A percentile compares a stretch with the other conserved stretches of the same genome.
phyloP scores from a whole-genome alignment of 1,140 invertebrate species.

The Orchesella cincta region DNA sequence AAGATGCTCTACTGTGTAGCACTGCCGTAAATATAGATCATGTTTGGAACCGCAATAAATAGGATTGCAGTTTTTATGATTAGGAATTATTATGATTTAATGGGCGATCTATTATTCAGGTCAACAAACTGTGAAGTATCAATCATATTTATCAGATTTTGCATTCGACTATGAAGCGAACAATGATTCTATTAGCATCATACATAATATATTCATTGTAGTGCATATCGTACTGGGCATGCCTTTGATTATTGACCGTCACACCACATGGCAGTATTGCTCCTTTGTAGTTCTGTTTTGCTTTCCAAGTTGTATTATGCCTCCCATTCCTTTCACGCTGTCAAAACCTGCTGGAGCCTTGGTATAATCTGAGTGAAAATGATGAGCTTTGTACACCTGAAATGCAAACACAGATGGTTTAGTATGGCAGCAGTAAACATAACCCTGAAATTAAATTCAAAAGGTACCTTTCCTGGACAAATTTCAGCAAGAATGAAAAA shows the following conservation, averaged over 20 bases:
- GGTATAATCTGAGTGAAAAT: background rate
- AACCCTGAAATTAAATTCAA: too few species aligned
- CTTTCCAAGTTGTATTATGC: background rate
- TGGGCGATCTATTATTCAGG: too few species aligned
- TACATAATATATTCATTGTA: slow-evolving; percentile 20
- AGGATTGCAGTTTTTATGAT: too few species aligned
- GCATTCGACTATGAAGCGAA: slow-evolving; percentile 9
- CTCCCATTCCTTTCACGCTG: background rate
- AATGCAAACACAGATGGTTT: background rate
- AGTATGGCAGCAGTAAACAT: background rate
- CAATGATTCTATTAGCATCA: background rate
- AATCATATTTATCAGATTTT: background rate
- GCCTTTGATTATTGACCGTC: background rate
- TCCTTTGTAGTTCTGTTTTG: background rate
- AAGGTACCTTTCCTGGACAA: background rate
- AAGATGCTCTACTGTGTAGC: too few species aligned
- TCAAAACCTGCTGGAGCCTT: background rate
- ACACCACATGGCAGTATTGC: slow-evolving; percentile 9
- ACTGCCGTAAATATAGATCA: too few species aligned
- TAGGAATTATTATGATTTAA: too few species aligned
- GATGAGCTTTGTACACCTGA: slow-evolving; percentile 24
- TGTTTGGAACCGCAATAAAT: too few species aligned
- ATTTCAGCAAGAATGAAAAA: slow-evolving; percentile 8
- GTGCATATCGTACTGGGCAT: background rate
- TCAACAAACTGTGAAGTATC: too few species aligned